Conservation (phyloP, 2,797 vertebrate species). For the Diglossa cyanea region DNA sequence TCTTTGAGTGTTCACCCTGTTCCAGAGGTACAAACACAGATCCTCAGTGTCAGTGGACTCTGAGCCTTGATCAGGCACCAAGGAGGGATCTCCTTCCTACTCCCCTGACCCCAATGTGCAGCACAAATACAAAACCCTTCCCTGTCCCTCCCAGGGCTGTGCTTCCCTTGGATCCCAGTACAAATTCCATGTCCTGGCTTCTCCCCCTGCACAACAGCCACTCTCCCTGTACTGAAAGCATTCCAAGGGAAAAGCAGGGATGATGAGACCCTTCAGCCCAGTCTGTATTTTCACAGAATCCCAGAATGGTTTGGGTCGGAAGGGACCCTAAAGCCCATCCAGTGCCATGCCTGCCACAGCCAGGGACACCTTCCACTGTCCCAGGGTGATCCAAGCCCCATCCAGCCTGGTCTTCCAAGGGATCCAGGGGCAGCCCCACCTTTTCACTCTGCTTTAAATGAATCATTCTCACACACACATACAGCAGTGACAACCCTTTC, state of each 20-base stretch:
- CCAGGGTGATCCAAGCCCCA: rapidly evolving
- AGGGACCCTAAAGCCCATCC: background rate
- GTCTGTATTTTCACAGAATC: background rate
- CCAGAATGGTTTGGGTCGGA: background rate
- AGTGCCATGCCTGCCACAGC: background rate
- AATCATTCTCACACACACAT: rapidly evolving
- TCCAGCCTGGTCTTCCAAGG: rapidly evolving
- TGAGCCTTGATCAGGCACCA: background rate
- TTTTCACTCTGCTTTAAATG: background rate
- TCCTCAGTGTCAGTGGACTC: background rate
- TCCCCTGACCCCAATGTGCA: background rate
- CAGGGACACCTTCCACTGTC: background rate
- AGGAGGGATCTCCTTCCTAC: background rate
- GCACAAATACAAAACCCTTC: background rate
- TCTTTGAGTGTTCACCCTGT: background rate
- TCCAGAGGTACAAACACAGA: background rate
- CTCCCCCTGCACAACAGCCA: background rate
- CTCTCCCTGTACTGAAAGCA: background rate
- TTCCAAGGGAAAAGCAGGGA: background rate
- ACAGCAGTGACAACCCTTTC: background rate
- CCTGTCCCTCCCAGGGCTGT: rapidly evolving
- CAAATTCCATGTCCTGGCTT: background rate
- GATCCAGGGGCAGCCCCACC: background rate
- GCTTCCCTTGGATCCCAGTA: background rate
- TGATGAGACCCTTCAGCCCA: background rate